Evolutionary conservation across 1,140 invertebrate genomes (phyloP).

Genomic region (Tachypleus tridentatus): DNA sequence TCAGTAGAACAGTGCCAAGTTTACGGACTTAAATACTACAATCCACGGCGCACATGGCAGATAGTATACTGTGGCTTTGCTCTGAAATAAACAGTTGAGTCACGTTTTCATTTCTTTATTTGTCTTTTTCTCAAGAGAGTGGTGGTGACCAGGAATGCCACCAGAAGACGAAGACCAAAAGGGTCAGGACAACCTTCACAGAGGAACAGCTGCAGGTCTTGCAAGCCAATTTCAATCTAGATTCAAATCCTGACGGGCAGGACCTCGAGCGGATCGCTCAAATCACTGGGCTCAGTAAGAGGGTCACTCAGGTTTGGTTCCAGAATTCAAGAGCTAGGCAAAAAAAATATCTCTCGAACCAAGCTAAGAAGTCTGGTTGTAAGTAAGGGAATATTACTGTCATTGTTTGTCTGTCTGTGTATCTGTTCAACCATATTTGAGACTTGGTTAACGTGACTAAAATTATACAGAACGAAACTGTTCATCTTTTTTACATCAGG

Average conservation of each 20-base stretch:
- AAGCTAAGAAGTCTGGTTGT: slow-evolving; percentile 18
- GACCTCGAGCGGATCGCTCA: slow-evolving; percentile 95
- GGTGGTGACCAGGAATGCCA: slow-evolving; percentile 66
- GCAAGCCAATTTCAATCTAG: slow-evolving; percentile 94
- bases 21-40: no score
- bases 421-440: no score
- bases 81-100: no score
- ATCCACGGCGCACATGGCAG: no score
- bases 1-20: no score
- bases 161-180: slow-evolving; percentile 86
- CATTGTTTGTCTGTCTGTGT: no score
- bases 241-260: slow-evolving; percentile 97
- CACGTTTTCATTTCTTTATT: no score
- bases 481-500: no score
- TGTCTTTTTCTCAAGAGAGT: no score
- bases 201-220: slow-evolving; percentile 94
- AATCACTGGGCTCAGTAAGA: slow-evolving; percentile 92
- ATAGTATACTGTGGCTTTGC: no score
- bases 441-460: no score
- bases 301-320: slow-evolving; percentile 99
- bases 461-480: not conserved
- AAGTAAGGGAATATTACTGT: not conserved
- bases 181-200: slow-evolving; percentile 94
- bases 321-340: slow-evolving; percentile 95
- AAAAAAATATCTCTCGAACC: slow-evolving; percentile 55